Evolutionary conservation across 2,888 invertebrate species (phyloP).

Genomic region (Cryptophagus acutangulus): DNA sequence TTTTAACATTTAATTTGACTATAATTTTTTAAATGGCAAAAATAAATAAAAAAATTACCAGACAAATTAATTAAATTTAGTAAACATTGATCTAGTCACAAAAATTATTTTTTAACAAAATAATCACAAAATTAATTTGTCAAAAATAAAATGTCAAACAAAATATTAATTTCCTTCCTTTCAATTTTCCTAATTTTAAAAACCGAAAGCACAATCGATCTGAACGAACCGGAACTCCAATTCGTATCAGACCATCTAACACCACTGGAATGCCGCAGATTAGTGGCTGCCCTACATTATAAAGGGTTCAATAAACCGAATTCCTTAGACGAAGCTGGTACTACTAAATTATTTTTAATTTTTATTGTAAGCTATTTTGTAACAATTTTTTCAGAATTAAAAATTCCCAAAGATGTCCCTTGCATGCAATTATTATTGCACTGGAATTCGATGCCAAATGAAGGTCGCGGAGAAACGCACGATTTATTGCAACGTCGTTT

Average conservation of each 20-base stretch:
- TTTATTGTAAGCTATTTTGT: no score
- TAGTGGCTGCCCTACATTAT: conserved; percentile 57
- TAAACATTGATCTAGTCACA: no score
- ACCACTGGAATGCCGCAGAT: conserved; percentile 53
- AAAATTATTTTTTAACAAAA: no score
- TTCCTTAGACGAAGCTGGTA: conserved; percentile 48
- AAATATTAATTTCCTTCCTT: no score
- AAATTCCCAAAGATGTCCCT: conserved; percentile 50
- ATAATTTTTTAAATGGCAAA: no score
- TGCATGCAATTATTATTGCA: conserved; percentile 56
- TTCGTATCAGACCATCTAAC: conserved; percentile 57
- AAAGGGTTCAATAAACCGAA: conserved; percentile 47
- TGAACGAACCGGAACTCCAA: conserved; percentile 45
- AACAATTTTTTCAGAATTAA: conserved; percentile 37
- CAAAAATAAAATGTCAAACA: no score
- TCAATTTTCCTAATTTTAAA: no score
- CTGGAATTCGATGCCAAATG: conserved; percentile 53
- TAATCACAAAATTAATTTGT: no score
- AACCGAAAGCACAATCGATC: conserved; percentile 37
- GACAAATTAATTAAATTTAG: no score
- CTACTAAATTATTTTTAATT: conserved; percentile 9
- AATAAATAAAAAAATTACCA: no score
- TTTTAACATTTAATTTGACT: no score
- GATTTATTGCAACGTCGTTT: conserved; percentile 53
- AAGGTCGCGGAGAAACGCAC: conserved; percentile 57